These are phyloP conservation scores for Rhinoptilus africanus DNA, from an alignment of 2,113 vertebrate species.

Conservation along the genomic window DNA sequence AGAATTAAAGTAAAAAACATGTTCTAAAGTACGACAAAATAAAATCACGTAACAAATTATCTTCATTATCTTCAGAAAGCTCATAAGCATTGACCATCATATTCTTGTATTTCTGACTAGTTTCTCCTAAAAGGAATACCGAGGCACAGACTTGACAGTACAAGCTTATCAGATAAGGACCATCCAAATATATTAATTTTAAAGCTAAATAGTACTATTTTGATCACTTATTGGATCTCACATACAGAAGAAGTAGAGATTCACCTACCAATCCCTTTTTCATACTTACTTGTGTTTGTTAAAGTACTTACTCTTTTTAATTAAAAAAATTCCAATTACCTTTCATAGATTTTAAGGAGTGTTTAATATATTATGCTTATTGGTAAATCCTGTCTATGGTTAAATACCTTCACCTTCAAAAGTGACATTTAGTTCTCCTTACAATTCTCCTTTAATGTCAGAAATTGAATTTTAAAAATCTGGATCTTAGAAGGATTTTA, in stretches of 20 bases:
- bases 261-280: neutral
- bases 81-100: neutral
- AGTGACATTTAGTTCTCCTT: neutral
- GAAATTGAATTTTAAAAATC: neutral
- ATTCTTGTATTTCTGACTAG: constrained; percentile 8
- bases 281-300: neutral
- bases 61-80: constrained; percentile 2
- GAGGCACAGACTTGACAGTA: neutral
- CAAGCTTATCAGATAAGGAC: neutral
- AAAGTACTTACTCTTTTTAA: neutral
- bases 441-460: neutral
- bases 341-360: neutral
- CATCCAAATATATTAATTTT: neutral
- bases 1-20: neutral
- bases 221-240: neutral
- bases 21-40: neutral
- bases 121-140: constrained; percentile 15
- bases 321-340: neutral
- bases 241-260: neutral
- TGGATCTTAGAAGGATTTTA: neutral
- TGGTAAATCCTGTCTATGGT: neutral
- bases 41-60: neutral
- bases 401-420: neutral
- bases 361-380: neutral
- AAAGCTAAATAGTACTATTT: neutral